phyloP scores from a whole-genome alignment of 2,113 vertebrate species.

The Agapornis roseicollis region DNA sequence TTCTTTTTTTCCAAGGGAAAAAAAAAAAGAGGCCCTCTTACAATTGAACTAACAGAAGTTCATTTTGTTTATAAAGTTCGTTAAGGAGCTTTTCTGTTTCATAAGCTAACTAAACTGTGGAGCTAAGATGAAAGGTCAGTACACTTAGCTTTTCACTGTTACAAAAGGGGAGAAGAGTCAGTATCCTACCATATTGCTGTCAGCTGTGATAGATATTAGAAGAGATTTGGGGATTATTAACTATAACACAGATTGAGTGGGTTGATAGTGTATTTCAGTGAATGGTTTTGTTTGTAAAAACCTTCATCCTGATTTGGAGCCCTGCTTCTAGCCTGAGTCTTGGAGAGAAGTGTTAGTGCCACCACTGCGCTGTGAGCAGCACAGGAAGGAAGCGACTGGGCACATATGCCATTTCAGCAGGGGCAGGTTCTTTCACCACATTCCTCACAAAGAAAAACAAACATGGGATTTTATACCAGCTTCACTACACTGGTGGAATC shows the following conservation, averaged over 20 bases:
- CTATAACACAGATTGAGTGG: neutral
- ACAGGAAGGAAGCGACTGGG: neutral
- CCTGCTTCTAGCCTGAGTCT: neutral
- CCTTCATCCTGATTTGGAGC: neutral
- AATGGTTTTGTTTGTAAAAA: neutral
- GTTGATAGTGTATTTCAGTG: neutral
- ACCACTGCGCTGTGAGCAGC: neutral
- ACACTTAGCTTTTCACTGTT: neutral
- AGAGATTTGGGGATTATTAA: slow-evolving; percentile 10
- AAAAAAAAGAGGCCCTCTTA: neutral
- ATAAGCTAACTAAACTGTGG: slow-evolving; percentile 50
- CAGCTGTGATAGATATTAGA: neutral
- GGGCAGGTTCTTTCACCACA: neutral
- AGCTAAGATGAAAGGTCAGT: slow-evolving; percentile 56
- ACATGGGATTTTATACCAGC: neutral
- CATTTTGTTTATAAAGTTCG: slow-evolving; percentile 62
- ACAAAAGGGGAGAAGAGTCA: neutral
- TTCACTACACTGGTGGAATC: neutral
- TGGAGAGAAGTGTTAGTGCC: neutral
- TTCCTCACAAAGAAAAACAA: neutral
- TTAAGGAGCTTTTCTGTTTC: slow-evolving; percentile 68
- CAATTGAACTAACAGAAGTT: slow-evolving; percentile 45
- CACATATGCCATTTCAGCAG: rapidly evolving
- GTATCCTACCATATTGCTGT: neutral
- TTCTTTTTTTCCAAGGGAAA: neutral